phyloP scores from a whole-genome alignment of 2,113 vertebrate genomes.

The Vulpes ferrilata region DNA sequence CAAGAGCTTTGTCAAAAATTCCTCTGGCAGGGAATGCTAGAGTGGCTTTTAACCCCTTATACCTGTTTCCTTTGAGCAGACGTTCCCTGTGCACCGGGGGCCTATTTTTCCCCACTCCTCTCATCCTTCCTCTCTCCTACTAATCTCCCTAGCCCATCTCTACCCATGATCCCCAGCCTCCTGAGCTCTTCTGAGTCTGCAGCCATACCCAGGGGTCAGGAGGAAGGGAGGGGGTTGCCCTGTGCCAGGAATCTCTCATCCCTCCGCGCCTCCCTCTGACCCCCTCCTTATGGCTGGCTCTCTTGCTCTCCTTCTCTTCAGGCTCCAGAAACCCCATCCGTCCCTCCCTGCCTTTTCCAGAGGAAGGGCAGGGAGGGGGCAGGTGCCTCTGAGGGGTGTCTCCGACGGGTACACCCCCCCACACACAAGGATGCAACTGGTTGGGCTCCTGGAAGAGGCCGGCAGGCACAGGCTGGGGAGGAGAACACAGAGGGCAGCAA shows the following conservation, averaged over 20 bases:
- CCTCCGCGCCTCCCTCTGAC: conserved; percentile 58
- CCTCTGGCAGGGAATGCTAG: not conserved
- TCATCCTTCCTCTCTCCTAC: not conserved
- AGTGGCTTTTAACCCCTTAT: not conserved
- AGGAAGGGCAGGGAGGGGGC: not conserved
- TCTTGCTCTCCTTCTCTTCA: conserved; percentile 59
- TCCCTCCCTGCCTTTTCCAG: not conserved
- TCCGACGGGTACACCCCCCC: not conserved
- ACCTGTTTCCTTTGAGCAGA: not conserved
- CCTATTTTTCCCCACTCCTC: not conserved
- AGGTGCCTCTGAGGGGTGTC: not conserved
- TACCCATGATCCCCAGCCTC: conserved; percentile 14
- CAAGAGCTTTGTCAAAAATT: conserved; percentile 49
- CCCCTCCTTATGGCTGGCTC: conserved; percentile 37
- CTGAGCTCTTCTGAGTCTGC: conserved; percentile 52
- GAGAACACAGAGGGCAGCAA: conserved; percentile 65
- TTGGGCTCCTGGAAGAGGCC: not conserved
- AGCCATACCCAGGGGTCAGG: conserved; percentile 76
- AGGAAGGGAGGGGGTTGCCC: conserved; percentile 72
- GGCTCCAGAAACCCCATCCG: not conserved
- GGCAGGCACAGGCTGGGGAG: not conserved
- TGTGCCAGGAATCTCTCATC: conserved; percentile 69
- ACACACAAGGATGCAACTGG: not conserved
- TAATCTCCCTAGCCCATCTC: conserved; percentile 44
- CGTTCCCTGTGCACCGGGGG: not conserved